Evolutionary conservation across 1,140 invertebrate genomes (phyloP), one percentile per base, ranked within the genome.

Genomic region (Coenobita brevimanus): DNA sequence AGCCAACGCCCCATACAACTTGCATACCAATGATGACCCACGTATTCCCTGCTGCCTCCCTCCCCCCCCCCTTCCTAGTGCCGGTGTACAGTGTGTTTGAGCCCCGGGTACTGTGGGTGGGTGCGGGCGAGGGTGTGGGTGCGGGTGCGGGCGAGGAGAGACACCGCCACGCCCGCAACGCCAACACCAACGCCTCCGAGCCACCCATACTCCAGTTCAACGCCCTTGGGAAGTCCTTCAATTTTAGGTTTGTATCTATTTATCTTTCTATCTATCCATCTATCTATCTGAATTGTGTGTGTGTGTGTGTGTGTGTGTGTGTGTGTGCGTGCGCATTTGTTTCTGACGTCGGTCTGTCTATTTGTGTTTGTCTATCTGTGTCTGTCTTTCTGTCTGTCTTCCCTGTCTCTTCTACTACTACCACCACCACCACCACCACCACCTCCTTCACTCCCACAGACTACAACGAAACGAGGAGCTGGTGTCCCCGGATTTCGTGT

Each of bases 161-260:
- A 27, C 2, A 43, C 27, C 24, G 30, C 69, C 43, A 24, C 46
- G 33, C 43, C 2, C n/a, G 27, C 3, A 71, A 21, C 3, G 33
- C 15, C 24, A n/a, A n/a, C 27, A 82, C 60, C 33, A 15, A 69
- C 13, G 64, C 15, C 38, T 21, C 64, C 33, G 43, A 60, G 8
- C 6, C 1, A 3, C 71, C 82, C 4, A 15, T 41, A 27, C 71
- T 85, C 1, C 50, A 62, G 24, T 71, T 85, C 15, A n/a, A 85
- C 2, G 82, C 82, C 10, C 71, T 85, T 1, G 82, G 82, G 2
- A 75, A 41, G 2, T 62, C 71, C 17, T 85, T 85, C 17, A 85
- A 78, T 57, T 85, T 85, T 24, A 85, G 33, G 82, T 85, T 27
- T 76, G 71, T 27, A 60, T 60, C 3, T 36, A 41, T n/a, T 80